phyloP scores from a whole-genome alignment of 2,797 vertebrate genomes.

The Peromyscus eremicus region DNA sequence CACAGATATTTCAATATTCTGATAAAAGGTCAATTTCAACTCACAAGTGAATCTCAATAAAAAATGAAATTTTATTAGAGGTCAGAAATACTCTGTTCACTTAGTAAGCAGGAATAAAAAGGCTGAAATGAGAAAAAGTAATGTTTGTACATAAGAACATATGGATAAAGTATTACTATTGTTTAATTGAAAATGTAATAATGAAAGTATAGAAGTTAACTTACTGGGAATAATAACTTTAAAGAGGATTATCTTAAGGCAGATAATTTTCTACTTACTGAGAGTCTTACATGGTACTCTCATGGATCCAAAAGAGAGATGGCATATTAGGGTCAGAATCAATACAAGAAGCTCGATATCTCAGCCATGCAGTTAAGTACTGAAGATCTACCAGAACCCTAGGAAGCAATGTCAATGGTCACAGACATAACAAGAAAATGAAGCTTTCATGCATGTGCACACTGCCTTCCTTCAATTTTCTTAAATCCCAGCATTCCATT shows the following conservation, averaged over 20 bases:
- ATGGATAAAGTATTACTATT: neutral
- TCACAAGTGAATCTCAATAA: neutral
- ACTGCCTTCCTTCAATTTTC: neutral
- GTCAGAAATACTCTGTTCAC: neutral
- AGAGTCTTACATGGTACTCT: neutral
- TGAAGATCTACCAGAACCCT: neutral
- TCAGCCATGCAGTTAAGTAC: neutral
- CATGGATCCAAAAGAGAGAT: neutral
- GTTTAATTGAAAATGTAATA: slow-evolving; percentile 1
- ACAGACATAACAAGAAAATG: neutral
- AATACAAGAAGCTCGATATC: neutral
- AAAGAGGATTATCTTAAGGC: neutral
- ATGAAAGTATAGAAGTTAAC: neutral
- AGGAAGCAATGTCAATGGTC: neutral
- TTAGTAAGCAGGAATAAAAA: neutral
- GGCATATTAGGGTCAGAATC: neutral
- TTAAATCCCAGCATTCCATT: neutral
- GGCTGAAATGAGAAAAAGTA: slow-evolving; percentile 32
- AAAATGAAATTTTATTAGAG: neutral
- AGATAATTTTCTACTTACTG: neutral
- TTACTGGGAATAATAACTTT: neutral
- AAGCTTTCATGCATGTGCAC: neutral
- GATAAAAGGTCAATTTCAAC: slow-evolving; percentile 4
- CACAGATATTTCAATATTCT: neutral
- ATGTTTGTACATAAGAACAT: neutral